Base-by-base conservation (phyloP, 2,888 invertebrate species). In the Pinctada fucata region DNA sequence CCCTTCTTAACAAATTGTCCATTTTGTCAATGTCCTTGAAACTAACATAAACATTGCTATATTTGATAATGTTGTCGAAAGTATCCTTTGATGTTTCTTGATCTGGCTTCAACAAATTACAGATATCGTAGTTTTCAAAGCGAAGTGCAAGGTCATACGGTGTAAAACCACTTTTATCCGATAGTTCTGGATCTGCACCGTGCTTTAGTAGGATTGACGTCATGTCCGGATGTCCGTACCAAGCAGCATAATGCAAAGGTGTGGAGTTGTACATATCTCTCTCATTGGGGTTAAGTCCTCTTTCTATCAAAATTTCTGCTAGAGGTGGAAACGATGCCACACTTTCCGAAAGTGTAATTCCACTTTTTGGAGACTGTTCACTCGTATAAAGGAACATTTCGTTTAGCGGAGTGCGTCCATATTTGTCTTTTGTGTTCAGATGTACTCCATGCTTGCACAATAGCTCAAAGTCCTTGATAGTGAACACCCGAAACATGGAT, bases 201-300 rank as follows among this genome's bases (percentile, higher is more conserved):
- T 47, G 51, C 13, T 72, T 47, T 47, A 72, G 50, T 13, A 72
- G 72, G 58, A 51, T 51, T 45, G 16, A 16, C 3, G 72, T 51
- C 72, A 72, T 72, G 13, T 6, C 16, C 6, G 52, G 72, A 45
- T 49, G 51, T 13, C 72, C 72, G 45, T 72, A 58, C 72, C 72
- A 72, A 0, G 72, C 72, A 3, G 72, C 72, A 72, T 72, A 72
- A 13, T 72, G 72, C n/a, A 72, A 58, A 72, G 52, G 72, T n/a
- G 72, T 51, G 4, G 72, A 72, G 58, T 58, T 45, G 47, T 51
- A 58, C 5, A 45, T 72, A 58, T 72, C 58, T 8, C 10, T 72
- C 8, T 52, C 72, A 52, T 58, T 16, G 2, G 45, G 51, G 58
- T 51, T 58, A 4, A 72, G 51, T 45, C 72, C 72, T 51, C 52